phyloP scores from a whole-genome alignment of 2,797 vertebrate genomes.

The Balearica regulorum region DNA sequence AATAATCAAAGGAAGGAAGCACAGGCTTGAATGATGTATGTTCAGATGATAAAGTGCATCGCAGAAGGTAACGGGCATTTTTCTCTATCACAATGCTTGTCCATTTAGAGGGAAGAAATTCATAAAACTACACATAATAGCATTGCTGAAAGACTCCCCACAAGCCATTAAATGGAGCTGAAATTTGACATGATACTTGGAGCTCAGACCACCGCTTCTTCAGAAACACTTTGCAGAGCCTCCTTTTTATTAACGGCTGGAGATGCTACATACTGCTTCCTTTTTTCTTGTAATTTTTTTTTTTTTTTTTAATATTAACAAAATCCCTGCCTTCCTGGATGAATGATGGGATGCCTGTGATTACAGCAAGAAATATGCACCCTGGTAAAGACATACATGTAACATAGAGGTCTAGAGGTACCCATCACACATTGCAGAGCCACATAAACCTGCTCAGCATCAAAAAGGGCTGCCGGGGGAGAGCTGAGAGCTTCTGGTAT shows the following conservation, averaged over 20 bases:
- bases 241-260: neutral
- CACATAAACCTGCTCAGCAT: neutral
- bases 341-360: neutral
- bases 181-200: neutral
- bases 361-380: neutral
- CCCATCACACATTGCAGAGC: neutral
- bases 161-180: neutral
- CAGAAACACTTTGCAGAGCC: neutral
- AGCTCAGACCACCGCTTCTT: neutral
- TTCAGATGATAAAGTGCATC: neutral
- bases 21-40: neutral
- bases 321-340: neutral
- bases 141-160: neutral
- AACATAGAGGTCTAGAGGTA: neutral
- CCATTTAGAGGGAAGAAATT: neutral
- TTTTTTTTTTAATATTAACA: too few species aligned
- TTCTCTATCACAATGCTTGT: neutral
- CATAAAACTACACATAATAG: neutral
- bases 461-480: neutral
- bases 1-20: neutral
- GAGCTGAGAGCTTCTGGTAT: neutral
- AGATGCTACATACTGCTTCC: neutral
- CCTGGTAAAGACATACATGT: neutral
- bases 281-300: neutral
- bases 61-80: neutral